Evolutionary conservation across 2,113 vertebrate species (phyloP).

Genomic region (Chionodraco myersi): DNA sequence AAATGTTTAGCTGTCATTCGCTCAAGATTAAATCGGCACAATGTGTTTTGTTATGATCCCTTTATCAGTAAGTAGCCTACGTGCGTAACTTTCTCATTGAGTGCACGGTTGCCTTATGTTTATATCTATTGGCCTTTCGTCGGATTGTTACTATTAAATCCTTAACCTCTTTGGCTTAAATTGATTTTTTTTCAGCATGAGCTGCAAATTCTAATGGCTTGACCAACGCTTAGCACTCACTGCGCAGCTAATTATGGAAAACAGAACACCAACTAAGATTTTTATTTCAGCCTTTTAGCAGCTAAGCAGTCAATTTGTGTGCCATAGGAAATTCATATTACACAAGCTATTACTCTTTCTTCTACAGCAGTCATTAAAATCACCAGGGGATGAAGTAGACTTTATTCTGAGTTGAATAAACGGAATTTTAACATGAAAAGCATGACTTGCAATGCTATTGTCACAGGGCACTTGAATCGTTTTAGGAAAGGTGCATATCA

Average conservation of each 20-base stretch:
- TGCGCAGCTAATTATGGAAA: constrained; percentile 61
- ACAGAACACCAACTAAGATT: constrained; percentile 23
- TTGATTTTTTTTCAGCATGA: constrained; percentile 48
- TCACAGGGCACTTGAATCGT: constrained; percentile 87
- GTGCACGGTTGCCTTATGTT: not conserved
- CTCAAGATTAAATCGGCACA: not conserved
- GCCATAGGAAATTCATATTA: constrained; percentile 42
- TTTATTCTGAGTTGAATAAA: constrained; percentile 83
- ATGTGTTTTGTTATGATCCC: constrained; percentile 10
- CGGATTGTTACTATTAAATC: constrained; percentile 26
- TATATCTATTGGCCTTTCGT: constrained; percentile 25
- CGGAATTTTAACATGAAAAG: constrained; percentile 88
- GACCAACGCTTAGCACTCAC: constrained; percentile 44
- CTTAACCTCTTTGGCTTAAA: constrained; percentile 39
- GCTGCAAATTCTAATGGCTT: constrained; percentile 48
- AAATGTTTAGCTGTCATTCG: not conserved
- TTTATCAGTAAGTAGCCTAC: not conserved
- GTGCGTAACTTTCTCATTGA: constrained; percentile 43
- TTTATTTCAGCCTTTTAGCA: constrained; percentile 17
- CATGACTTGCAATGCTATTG: constrained; percentile 92
- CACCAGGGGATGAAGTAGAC: constrained; percentile 29
- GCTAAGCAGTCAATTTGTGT: constrained; percentile 25
- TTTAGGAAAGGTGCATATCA: constrained; percentile 89
- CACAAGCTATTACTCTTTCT: constrained; percentile 14
- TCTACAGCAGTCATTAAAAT: constrained; percentile 39